Conservation (phyloP, 2,113 vertebrate species). For the Leuciscus idus region DNA sequence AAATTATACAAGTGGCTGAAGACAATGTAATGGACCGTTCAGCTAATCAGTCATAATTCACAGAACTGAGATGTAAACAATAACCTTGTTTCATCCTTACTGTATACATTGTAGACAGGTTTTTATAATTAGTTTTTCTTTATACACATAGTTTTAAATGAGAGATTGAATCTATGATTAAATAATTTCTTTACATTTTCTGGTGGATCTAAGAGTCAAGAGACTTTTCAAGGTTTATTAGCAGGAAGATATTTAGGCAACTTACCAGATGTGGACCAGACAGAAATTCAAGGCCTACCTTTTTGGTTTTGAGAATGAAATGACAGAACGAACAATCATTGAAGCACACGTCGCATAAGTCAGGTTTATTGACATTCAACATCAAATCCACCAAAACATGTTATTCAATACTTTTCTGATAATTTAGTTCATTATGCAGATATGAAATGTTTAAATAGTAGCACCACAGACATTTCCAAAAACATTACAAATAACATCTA, state of each 20-base stretch:
- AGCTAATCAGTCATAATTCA: not conserved
- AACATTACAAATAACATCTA: constrained; percentile 50
- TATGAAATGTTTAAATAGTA: constrained; percentile 46
- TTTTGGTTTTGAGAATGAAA: not conserved
- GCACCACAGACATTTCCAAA: constrained; percentile 49
- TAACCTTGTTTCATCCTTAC: not conserved
- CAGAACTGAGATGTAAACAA: not conserved
- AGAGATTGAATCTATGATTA: no score
- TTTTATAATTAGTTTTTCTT: no score
- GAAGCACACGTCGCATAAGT: not conserved
- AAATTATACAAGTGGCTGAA: constrained; percentile 7
- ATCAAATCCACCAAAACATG: constrained; percentile 46
- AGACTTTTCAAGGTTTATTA: not conserved
- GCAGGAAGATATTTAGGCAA: not conserved
- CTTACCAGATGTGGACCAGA: not conserved
- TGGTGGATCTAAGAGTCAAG: not conserved
- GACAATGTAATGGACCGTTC: not conserved
- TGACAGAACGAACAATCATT: not conserved
- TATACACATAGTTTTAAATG: no score
- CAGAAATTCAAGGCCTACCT: not conserved
- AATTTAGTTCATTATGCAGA: constrained; percentile 40
- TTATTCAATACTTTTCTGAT: constrained; percentile 51
- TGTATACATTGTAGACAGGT: not conserved
- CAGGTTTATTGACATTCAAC: constrained; percentile 58
- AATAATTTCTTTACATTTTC: no score